Evolutionary conservation across 2,888 invertebrate species (phyloP), one percentile per base, ranked within the genome.

Genomic region (Leptopilina myrica): DNA sequence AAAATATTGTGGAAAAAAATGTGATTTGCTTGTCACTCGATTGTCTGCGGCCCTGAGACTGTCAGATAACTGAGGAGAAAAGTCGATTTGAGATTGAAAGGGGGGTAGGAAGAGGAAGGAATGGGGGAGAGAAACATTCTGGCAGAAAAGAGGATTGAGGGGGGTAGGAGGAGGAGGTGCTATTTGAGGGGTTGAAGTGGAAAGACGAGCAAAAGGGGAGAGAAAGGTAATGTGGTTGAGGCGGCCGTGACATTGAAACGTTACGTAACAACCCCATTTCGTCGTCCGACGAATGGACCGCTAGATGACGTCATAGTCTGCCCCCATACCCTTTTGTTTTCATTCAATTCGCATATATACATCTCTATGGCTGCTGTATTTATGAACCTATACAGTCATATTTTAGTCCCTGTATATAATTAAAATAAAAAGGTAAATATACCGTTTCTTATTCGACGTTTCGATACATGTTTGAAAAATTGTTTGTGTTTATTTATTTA

Each of bases 221-320:
- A 56, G 66, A 66, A 66, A 66, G 66, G 66, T 56, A 69, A 69
- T 69, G 69, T 69, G 69, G 66, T 43, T 65, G 40, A 69, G 53
- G 83, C 81, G 84, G 78, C 84, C 85, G 80, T 85, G 85, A 85
- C 85, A 85, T 85, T 85, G 85, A 85, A 85, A 84, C 82, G 85
- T 81, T 81, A 80, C 85, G 84, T 84, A 78, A 79, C 83, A 82
- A 81, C 84, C 85, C 83, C 81, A 84, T 69, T 66, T 75, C 79
- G 80, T 81, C 76, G 79, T 75, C n/a, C 75, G 79, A 76, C 79
- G 80, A 76, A 84, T 78, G 84, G 84, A 83, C 84, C 79, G 82
- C 78, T 78, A 79, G 79, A 83, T 82, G 85, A 83, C 69, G 69
- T 69, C 69, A 69, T 53, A 69, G 53, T 69, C 69, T 69, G 53